Percentiles rank a stretch among this genome's conserved stretches.
These are phyloP conservation scores for Acanthoscelides obtectus DNA, from an alignment of 2,888 invertebrate genomes.

Conservation along the genomic window DNA sequence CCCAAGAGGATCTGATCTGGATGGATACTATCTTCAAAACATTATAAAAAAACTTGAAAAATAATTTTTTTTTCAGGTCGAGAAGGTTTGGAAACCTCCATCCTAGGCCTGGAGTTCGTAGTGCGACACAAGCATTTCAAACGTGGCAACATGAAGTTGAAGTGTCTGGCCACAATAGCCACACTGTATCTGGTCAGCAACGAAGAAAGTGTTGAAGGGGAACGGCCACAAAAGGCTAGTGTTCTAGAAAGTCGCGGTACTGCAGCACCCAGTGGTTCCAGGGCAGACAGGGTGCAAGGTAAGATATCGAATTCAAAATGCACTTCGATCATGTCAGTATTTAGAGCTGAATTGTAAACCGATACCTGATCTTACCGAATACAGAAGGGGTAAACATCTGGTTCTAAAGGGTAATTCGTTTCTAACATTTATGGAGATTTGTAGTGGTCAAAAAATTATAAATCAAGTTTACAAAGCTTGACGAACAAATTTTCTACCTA, in stretches of 20 bases:
- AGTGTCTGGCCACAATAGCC: conserved; percentile 84
- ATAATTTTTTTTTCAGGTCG: conserved; percentile 32
- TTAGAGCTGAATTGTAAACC: too few species aligned
- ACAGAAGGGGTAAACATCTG: background rate
- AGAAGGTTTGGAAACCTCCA: conserved; percentile 72
- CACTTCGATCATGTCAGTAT: too few species aligned
- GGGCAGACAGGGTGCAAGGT: conserved; percentile 74
- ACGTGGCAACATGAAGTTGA: conserved; percentile 80
- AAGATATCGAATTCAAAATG: conserved; percentile 19
- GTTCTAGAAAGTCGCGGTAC: conserved; percentile 74
- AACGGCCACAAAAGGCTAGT: conserved; percentile 68
- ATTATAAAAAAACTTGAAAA: too few species aligned
- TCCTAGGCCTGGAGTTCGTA: conserved; percentile 73
- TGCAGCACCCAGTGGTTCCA: conserved; percentile 54
- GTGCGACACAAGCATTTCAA: conserved; percentile 78
- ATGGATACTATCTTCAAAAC: background rate
- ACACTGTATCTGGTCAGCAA: conserved; percentile 83
- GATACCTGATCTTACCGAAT: too few species aligned
- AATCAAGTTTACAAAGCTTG: too few species aligned
- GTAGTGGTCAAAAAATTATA: too few species aligned
- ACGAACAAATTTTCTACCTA: too few species aligned
- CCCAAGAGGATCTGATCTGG: background rate
- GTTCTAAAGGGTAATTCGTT: background rate
- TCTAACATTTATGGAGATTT: too few species aligned
- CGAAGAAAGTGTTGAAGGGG: conserved; percentile 82